phyloP scores from a whole-genome alignment of 2,797 vertebrate genomes.

The Ibycter americanus region DNA sequence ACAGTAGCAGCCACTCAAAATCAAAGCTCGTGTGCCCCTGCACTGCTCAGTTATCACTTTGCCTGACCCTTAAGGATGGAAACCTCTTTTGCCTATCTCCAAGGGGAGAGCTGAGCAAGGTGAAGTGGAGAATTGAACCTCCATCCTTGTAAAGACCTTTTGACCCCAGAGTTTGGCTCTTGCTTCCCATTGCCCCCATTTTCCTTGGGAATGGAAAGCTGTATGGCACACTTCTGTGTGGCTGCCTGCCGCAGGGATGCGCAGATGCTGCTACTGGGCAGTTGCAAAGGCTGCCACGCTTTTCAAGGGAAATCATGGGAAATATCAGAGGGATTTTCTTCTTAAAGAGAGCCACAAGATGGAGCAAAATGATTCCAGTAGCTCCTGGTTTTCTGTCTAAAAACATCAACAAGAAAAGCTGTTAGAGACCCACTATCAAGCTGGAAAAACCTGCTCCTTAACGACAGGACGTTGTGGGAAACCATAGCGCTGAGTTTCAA shows the following conservation, averaged over 20 bases:
- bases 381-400: neutral
- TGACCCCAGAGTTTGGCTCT: neutral
- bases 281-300: neutral
- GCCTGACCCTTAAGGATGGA: neutral
- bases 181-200: rapidly evolving
- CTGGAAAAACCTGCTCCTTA: neutral
- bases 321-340: neutral
- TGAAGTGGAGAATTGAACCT: neutral
- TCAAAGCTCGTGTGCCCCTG: neutral
- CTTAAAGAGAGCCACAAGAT: neutral
- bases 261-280: neutral
- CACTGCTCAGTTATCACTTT: neutral
- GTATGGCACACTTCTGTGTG: rapidly evolving
- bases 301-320: neutral
- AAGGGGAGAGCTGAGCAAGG: neutral
- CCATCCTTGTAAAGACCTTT: neutral
- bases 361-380: conserved; percentile 15
- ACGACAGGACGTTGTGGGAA: rapidly evolving
- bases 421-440: neutral
- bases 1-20: neutral
- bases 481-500: rapidly evolving
- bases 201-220: neutral
- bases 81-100: neutral
- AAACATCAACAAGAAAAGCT: neutral
- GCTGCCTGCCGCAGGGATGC: rapidly evolving